Evolutionary conservation across 2,888 invertebrate species (phyloP).

Genomic region (Tortrix viridana): DNA sequence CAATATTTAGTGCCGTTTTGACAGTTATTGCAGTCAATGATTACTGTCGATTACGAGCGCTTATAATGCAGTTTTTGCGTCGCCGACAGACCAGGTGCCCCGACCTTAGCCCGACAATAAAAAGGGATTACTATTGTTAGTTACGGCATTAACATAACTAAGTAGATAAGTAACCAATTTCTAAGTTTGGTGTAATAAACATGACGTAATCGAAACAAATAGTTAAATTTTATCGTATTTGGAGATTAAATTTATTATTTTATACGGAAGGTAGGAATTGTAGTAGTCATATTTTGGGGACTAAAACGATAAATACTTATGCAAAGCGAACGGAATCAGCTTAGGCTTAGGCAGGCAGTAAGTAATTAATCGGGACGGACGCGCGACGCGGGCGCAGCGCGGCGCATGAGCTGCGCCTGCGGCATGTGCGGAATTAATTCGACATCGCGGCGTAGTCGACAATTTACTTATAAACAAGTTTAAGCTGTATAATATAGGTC

Average conservation of each 20-base stretch:
- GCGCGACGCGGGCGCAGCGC: constrained; percentile 40
- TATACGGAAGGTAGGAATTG: constrained; percentile 45
- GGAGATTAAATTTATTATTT: constrained; percentile 9
- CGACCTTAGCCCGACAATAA: constrained; percentile 44
- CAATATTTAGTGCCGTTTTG: constrained; percentile 82
- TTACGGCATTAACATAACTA: constrained; percentile 29
- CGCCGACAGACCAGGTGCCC: constrained; percentile 66
- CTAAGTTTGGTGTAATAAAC: constrained; percentile 1
- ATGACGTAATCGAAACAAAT: constrained; percentile 10
- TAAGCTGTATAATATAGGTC: background rate
- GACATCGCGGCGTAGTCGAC: constrained; percentile 44
- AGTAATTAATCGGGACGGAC: constrained; percentile 67
- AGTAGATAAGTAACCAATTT: constrained; percentile 11
- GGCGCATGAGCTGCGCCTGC: constrained; percentile 41
- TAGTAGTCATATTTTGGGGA: constrained; percentile 57
- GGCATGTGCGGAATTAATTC: constrained; percentile 77
- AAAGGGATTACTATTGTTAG: constrained; percentile 45
- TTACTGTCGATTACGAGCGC: constrained; percentile 72
- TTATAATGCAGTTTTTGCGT: constrained; percentile 68
- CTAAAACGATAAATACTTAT: constrained; percentile 63
- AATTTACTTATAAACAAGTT: background rate
- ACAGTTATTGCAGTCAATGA: constrained; percentile 82
- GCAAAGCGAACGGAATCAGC: constrained; percentile 61
- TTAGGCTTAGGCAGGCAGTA: no score
- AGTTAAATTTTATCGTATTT: constrained; percentile 1